These are phyloP conservation scores for Bucco capensis DNA, from an alignment of 2,113 vertebrate species.

Conservation along the genomic window DNA sequence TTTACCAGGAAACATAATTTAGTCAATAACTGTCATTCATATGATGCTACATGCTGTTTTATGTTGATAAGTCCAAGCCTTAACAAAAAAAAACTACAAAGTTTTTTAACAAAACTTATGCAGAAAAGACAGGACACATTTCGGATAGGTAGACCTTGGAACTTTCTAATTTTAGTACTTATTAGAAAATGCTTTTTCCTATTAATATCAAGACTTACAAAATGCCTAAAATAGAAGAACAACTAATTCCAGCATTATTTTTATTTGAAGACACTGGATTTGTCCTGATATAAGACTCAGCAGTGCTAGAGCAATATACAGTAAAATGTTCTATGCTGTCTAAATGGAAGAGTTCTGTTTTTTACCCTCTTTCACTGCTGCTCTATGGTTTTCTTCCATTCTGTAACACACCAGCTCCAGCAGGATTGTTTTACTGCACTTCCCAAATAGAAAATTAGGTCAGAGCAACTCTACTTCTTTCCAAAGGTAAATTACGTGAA, in stretches of 20 bases:
- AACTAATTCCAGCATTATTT: conserved; percentile 6
- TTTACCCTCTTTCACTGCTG: neutral
- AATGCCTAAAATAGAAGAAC: neutral
- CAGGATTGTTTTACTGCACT: conserved; percentile 6
- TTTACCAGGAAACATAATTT: neutral
- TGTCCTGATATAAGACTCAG: neutral
- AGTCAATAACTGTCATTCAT: neutral
- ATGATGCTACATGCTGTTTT: neutral
- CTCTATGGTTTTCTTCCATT: neutral
- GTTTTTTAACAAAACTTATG: neutral
- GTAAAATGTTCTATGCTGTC: neutral
- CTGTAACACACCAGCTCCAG: neutral
- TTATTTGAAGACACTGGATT: neutral
- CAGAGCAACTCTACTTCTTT: conserved; percentile 40
- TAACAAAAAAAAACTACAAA: neutral
- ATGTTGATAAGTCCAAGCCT: neutral
- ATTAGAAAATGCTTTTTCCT: neutral
- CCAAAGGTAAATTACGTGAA: conserved; percentile 40
- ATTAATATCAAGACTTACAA: neutral
- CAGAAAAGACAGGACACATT: neutral
- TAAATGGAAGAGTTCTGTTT: neutral
- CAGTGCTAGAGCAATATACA: neutral
- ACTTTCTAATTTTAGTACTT: neutral
- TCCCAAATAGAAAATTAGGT: conserved; percentile 47
- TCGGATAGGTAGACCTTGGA: neutral